Base-by-base conservation (phyloP, 2,113 vertebrate species). In the Notothenia rossii region DNA sequence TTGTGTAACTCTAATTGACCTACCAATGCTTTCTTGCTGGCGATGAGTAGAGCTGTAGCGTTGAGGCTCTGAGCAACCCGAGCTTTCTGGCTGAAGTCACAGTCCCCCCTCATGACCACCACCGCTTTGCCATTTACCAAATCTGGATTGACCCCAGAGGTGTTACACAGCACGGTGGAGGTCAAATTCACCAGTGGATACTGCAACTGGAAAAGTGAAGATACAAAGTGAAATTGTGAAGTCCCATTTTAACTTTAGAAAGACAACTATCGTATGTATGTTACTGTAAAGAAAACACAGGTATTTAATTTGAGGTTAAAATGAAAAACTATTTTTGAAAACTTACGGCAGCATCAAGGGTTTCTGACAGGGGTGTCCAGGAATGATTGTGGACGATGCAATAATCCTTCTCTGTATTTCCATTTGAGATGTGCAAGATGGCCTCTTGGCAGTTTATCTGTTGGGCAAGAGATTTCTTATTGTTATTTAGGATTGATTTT, bases 351-450 rank as follows among this genome's bases (percentile, higher is more conserved):
- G 88, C 89, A 65, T 89, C 87, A 14, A 97, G 93, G 17, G 90
- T 93, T 45, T 84, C 56, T 14, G 96, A 92, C 70, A 99, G 90
- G 7, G 93, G 73, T 1, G 92, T 91, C 97, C 96, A 98, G 0
- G 77, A 87, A 1, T 95, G 91, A 85, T 96, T 98, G 90, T 97
- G 95, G 4, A 96, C 88, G 15, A 98, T 86, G 79, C 98, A 99
- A 89, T 97, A 99, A 36, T 98, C 96, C 88, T 89, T 74, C 0
- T 84, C 43, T 65, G 75, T 29, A 0, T 4, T 25, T 65, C 67
- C 93, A 77, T 90, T 90, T 66, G 93, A 95, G 9, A 96, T 94
- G 0, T 95, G 96, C 67, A 98, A 86, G 75, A 98, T 90, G 0
- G 95, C 98, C 79, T 97, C 96, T 71, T 97, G 93, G 68, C 96